Percentiles rank a stretch among this genome's conserved stretches.
Evolutionary conservation across 2,797 vertebrate species (phyloP).

Genomic region (Lithobates sylvaticus): DNA sequence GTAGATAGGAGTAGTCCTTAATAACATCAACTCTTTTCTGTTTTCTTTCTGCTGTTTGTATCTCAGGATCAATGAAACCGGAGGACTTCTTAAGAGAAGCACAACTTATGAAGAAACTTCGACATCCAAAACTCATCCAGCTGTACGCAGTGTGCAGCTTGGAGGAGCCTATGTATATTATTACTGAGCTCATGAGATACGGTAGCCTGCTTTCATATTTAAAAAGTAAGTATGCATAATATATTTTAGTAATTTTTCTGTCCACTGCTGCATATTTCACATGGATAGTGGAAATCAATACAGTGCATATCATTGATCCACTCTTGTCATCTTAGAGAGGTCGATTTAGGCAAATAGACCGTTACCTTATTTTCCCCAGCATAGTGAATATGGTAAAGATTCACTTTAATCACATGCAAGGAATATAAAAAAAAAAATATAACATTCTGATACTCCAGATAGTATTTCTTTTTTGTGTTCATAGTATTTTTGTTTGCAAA

Average conservation of each 20-base stretch:
- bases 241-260: too few relatives aligned
- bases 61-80: conserved; percentile 91
- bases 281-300: too few relatives aligned
- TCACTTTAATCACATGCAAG: too few relatives aligned
- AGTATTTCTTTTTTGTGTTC: too few relatives aligned
- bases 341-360: too few relatives aligned
- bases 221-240: conserved; percentile 83
- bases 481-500: too few relatives aligned
- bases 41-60: conserved; percentile 63
- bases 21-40: conserved; percentile 69
- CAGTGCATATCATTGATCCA: background rate
- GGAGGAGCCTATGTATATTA: conserved; percentile 95
- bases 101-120: conserved; percentile 93
- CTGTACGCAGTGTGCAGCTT: conserved; percentile 95
- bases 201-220: conserved; percentile 93
- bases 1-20: conserved; percentile 64
- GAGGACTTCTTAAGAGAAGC: conserved; percentile 93
- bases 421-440: too few relatives aligned
- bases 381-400: too few relatives aligned
- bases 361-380: too few relatives aligned
- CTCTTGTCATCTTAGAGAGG: background rate
- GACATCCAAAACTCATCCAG: conserved; percentile 94
- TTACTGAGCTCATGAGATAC: conserved; percentile 95
- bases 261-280: too few relatives aligned
- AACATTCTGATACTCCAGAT: too few relatives aligned